phyloP scores from a whole-genome alignment of 2,797 vertebrate genomes.

The Carcharodon carcharias region DNA sequence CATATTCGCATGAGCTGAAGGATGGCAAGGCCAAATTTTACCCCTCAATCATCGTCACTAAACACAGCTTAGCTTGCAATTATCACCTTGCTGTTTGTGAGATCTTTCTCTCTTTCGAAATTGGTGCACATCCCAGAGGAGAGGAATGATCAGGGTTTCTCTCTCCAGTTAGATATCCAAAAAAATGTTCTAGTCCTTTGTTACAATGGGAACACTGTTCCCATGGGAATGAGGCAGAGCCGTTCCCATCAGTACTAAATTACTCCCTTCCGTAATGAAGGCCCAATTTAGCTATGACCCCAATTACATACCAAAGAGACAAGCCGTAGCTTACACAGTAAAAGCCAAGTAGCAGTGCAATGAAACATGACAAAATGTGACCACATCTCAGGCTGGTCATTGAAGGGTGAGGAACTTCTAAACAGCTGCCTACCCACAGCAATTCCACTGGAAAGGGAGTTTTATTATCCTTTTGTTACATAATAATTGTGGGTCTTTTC shows the following conservation, averaged over 20 bases:
- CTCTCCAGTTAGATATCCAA: background rate
- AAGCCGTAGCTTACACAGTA: background rate
- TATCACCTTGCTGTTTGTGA: background rate
- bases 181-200: background rate
- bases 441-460: background rate
- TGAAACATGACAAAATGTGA: background rate
- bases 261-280: background rate
- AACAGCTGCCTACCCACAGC: background rate
- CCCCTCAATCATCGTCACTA: background rate
- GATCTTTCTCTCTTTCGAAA: background rate
- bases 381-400: background rate
- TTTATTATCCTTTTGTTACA: too few relatives aligned
- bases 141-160: background rate
- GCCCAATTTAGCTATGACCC: background rate
- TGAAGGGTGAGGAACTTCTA: background rate
- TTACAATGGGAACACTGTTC: too few relatives aligned
- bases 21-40: background rate
- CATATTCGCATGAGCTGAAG: background rate
- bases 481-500: background rate
- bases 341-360: background rate
- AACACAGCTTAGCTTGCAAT: background rate
- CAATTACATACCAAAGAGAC: background rate
- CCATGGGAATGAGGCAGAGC: background rate
- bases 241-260: background rate
- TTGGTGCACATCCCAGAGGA: background rate